A percentile compares a stretch with the other conserved stretches of the same genome.
phyloP scores from a whole-genome alignment of 2,888 invertebrate species.

The Ormyrus labotus region DNA sequence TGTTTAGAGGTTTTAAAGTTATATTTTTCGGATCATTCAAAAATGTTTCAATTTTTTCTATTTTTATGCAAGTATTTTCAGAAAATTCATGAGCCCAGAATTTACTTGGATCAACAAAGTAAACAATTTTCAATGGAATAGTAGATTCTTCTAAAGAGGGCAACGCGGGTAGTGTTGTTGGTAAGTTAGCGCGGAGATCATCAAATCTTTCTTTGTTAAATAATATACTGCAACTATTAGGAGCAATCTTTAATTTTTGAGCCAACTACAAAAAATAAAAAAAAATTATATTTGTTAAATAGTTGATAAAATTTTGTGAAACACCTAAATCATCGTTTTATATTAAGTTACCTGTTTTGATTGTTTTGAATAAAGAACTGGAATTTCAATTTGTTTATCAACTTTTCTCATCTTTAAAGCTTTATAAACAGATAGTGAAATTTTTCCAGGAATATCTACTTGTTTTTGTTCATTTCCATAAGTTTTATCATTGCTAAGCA shows the following conservation, averaged over 20 bases:
- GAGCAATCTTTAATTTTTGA: slow-evolving; percentile 24
- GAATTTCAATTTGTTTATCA: slow-evolving; percentile 74
- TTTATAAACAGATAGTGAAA: slow-evolving; percentile 73
- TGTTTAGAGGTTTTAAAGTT: slow-evolving; percentile 57
- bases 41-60: slow-evolving; percentile 71
- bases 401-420: slow-evolving; percentile 53
- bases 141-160: slow-evolving; percentile 80
- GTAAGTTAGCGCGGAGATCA: slow-evolving; percentile 16
- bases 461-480: slow-evolving; percentile 37
- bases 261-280: slow-evolving; percentile 28
- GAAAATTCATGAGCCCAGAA: slow-evolving; percentile 83
- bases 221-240: slow-evolving; percentile 34
- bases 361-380: slow-evolving; percentile 73
- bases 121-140: slow-evolving; percentile 78
- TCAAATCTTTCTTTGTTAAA: slow-evolving; percentile 42
- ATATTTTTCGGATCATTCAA: slow-evolving; percentile 58
- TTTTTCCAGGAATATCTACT: slow-evolving; percentile 66
- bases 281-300: slow-evolving; percentile 1
- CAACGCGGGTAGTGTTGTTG: slow-evolving; percentile 74
- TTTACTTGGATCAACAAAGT: slow-evolving; percentile 81
- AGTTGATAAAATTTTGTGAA: neutral
- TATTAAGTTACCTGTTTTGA: slow-evolving; percentile 37
- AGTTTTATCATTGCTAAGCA: slow-evolving; percentile 78
- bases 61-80: slow-evolving; percentile 71
- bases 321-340: neutral